Evolutionary conservation across 1,140 invertebrate species (phyloP).

Genomic region (Cherax quadricarinatus): DNA sequence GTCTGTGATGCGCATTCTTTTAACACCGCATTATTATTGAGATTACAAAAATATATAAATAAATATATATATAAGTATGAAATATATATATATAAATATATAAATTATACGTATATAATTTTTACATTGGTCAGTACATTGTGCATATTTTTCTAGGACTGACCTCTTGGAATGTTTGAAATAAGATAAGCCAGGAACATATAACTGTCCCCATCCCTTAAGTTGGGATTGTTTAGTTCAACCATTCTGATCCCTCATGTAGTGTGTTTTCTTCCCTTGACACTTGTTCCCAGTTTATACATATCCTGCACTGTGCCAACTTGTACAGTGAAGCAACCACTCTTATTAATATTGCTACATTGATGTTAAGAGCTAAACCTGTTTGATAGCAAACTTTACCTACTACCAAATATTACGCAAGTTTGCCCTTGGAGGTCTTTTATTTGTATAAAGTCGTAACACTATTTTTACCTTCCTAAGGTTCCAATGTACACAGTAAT

Average conservation of each 20-base stretch:
- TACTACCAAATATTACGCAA: too few species aligned
- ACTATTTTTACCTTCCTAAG: not conserved
- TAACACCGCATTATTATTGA: constrained; percentile 26
- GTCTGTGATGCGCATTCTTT: constrained; percentile 61
- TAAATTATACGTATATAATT: not conserved
- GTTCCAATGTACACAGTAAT: not conserved
- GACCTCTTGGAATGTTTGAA: constrained; percentile 29
- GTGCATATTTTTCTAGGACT: constrained; percentile 22
- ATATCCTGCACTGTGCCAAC: too few species aligned
- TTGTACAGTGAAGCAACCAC: not conserved
- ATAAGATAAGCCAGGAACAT: not conserved
- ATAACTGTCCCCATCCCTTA: not conserved
- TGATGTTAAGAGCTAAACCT: too few species aligned
- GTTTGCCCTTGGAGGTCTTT: not conserved
- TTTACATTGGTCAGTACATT: constrained; percentile 4
- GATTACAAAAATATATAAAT: constrained; percentile 24
- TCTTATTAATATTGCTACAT: not conserved
- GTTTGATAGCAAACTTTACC: too few species aligned
- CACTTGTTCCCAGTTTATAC: not conserved
- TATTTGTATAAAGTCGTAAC: not conserved
- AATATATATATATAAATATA: not conserved
- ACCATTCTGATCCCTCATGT: not conserved
- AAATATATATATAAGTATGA: constrained; percentile 9
- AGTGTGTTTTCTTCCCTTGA: not conserved
- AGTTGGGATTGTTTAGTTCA: not conserved